phyloP scores from a whole-genome alignment of 2,888 invertebrate genomes.

The Dastarcus helophoroides region DNA sequence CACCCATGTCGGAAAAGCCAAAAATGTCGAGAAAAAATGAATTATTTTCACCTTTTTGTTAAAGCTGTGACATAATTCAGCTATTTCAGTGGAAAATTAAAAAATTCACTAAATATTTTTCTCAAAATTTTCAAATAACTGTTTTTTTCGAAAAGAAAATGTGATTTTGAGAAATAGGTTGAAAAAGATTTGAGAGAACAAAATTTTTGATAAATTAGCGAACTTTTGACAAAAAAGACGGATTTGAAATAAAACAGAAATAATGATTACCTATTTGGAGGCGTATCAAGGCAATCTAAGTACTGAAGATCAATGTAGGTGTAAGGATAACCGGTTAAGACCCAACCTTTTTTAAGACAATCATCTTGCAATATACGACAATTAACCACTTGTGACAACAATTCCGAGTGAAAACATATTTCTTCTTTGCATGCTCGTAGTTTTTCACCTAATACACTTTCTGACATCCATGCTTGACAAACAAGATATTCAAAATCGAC shows the following conservation, averaged over 20 bases:
- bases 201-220: background rate
- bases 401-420: constrained; percentile 31
- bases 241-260: background rate
- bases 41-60: too few relatives aligned
- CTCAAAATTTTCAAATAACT: too few relatives aligned
- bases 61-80: too few relatives aligned
- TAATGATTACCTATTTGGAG: constrained; percentile 56
- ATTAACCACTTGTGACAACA: constrained; percentile 33
- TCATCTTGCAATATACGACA: constrained; percentile 40
- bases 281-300: constrained; percentile 46
- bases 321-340: constrained; percentile 48
- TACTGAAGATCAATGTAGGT: constrained; percentile 46
- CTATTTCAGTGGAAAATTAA: too few relatives aligned
- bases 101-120: too few relatives aligned
- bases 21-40: too few relatives aligned
- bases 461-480: constrained; percentile 38
- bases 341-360: constrained; percentile 50
- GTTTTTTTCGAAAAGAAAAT: too few relatives aligned
- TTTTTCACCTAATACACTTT: constrained; percentile 27
- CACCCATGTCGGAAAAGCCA: too few relatives aligned
- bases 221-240: background rate
- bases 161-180: too few relatives aligned
- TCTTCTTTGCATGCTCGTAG: constrained; percentile 28
- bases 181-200: too few relatives aligned
- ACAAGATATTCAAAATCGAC: constrained; percentile 47